Base-by-base conservation (phyloP, 1,140 invertebrate genomes). In the Formica selysi region DNA sequence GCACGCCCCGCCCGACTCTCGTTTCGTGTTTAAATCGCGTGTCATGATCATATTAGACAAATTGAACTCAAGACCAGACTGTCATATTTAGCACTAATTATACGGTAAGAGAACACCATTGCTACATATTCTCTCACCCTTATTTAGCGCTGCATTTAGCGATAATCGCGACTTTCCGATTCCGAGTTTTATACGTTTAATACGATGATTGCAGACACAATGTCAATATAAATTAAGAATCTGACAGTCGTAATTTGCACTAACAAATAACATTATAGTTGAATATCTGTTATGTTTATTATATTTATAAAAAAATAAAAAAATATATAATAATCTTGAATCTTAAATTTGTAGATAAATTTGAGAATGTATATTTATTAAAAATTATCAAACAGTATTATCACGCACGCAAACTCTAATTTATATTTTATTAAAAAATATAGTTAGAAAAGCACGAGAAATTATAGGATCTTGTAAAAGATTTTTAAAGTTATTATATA, bases 31-130 rank as follows among this genome's bases (percentile, higher is more conserved):
- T 61, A 61, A 78, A 26, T 78, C 76, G 76, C 76, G 76, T 78
- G 61, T 78, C 76, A 29, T n/a, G 76, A 26, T 65, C 26, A 48
- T 78, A 78, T 78, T 78, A 78, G 76, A 78, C 59, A 78, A 78
- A 78, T 78, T 78, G 74, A 65, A 44, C 38, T 44, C 41, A 61
- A 59, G 73, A 76, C 32, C 26, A 65, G 74, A 11, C 38, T 26
- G 59, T 76, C 29, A 68, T n/a, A 65, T 38, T 68, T 38, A 80
- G 6, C 61, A 32, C 48, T 80, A 80, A 80, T 70, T 70, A 10
- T 38, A 54, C 32, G 22, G 22, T 3, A 51, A 51, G 36, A 51
- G 16, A 70, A 80, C 26, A 44, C 11, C n/a, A 32, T 41, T 67
- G 67, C n/a, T n/a, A n/a, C 48, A 16, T n/a, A 80, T 70, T 80